A percentile compares a stretch with the other conserved stretches of the same genome.
These are phyloP conservation scores for Passer domesticus DNA, from an alignment of 2,113 vertebrate species.

Conservation along the genomic window DNA sequence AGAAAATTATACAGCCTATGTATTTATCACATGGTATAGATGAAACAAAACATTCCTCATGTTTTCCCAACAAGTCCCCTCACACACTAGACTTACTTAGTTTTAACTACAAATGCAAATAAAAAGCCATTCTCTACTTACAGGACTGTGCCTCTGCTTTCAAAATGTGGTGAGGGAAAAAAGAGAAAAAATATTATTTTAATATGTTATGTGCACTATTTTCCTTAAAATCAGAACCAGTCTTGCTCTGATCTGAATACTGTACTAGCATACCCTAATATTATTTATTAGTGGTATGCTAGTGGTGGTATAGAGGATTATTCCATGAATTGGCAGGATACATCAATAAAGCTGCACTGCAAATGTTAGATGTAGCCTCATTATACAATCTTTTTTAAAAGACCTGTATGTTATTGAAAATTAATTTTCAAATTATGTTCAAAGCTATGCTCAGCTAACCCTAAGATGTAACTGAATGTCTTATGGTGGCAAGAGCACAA, in stretches of 20 bases:
- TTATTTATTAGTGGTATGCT: too few species aligned
- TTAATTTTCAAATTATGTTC: background rate
- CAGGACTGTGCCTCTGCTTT: conserved; percentile 80
- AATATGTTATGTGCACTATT: background rate
- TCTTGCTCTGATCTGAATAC: background rate
- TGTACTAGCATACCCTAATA: background rate
- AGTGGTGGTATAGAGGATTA: background rate
- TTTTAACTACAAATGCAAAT: conserved; percentile 36
- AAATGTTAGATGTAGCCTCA: background rate
- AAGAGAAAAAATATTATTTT: conserved; percentile 48
- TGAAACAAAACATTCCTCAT: background rate
- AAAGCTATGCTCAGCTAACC: background rate
- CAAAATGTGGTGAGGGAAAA: conserved; percentile 7
- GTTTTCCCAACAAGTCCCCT: background rate
- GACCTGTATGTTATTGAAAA: background rate
- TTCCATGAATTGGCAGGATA: background rate
- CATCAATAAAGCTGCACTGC: background rate
- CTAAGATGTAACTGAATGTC: background rate
- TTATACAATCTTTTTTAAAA: background rate
- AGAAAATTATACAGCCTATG: background rate
- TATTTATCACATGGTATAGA: background rate
- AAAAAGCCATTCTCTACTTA: conserved; percentile 74
- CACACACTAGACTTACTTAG: background rate
- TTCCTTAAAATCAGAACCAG: background rate
- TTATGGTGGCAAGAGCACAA: background rate